A percentile compares a stretch with the other conserved stretches of the same genome.
phyloP scores from a whole-genome alignment of 2,113 vertebrate genomes.

The Reinhardtius hippoglossoides region DNA sequence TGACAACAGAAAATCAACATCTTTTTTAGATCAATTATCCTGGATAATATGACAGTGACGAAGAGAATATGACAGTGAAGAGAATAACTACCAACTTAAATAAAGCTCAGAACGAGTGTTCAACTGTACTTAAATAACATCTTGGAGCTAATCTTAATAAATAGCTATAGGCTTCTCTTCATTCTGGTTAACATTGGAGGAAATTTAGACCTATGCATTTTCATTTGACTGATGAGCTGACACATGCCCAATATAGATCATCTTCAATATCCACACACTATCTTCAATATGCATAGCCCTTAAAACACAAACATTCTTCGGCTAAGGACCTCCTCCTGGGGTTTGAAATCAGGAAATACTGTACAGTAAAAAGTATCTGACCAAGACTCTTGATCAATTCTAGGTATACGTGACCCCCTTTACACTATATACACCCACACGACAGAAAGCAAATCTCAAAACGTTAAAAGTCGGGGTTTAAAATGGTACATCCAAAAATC shows the following conservation, averaged over 20 bases:
- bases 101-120: constrained; percentile 8
- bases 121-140: constrained; percentile 31
- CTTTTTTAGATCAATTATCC: background rate
- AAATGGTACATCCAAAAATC: constrained; percentile 55
- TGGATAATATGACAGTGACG: background rate
- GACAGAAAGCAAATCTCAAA: constrained; percentile 34
- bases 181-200: constrained; percentile 13
- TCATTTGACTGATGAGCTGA: constrained; percentile 17
- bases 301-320: constrained; percentile 59
- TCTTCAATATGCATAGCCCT: constrained; percentile 64
- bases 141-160: constrained; percentile 19
- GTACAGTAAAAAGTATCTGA: constrained; percentile 33
- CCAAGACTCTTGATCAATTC: constrained; percentile 19
- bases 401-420: constrained; percentile 34
- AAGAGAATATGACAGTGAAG: background rate
- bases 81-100: constrained; percentile 18
- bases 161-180: constrained; percentile 14
- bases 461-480: constrained; percentile 31
- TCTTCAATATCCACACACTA: constrained; percentile 22
- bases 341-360: constrained; percentile 28
- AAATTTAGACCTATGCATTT: constrained; percentile 20
- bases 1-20: background rate
- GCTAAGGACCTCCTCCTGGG: constrained; percentile 20
- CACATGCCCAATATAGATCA: constrained; percentile 19
- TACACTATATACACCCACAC: constrained; percentile 43